Percentiles rank a stretch among this genome's conserved stretches.
These are phyloP conservation scores for Cyanoderma ruficeps DNA, from an alignment of 2,113 vertebrate species.

Conservation along the genomic window DNA sequence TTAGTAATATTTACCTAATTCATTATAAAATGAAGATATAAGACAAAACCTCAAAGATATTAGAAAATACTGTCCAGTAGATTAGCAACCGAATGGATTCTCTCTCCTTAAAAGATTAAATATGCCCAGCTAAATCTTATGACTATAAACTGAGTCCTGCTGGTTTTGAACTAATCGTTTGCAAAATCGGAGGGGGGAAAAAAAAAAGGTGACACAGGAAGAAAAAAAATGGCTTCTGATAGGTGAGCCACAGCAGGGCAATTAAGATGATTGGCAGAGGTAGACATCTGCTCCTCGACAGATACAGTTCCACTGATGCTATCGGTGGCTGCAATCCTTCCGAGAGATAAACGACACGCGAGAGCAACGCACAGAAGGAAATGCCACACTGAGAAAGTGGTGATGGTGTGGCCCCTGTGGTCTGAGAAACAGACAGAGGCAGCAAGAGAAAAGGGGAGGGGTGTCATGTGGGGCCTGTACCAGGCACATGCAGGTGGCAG, in stretches of 20 bases:
- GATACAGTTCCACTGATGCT: slow-evolving; percentile 81
- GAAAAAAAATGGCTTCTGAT: slow-evolving; percentile 43
- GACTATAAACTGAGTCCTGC: neutral
- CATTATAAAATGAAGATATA: neutral
- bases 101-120: neutral
- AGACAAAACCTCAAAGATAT: neutral
- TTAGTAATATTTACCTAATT: neutral
- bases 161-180: slow-evolving; percentile 42
- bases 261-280: slow-evolving; percentile 74
- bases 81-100: neutral
- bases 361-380: slow-evolving; percentile 73
- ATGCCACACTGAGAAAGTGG: slow-evolving; percentile 78
- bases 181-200: neutral
- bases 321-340: slow-evolving; percentile 79
- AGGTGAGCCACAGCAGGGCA: slow-evolving; percentile 77
- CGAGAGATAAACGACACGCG: slow-evolving; percentile 79
- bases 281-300: slow-evolving; percentile 86
- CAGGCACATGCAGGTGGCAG: slow-evolving; percentile 32
- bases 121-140: neutral
- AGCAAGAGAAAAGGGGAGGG: slow-evolving; percentile 26
- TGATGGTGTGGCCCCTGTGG: slow-evolving; percentile 76
- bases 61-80: neutral
- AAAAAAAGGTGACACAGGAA: neutral
- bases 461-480: neutral
- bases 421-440: slow-evolving; percentile 66